Conservation (phyloP, 2,888 invertebrate species). For the Drosophila lutescens region DNA sequence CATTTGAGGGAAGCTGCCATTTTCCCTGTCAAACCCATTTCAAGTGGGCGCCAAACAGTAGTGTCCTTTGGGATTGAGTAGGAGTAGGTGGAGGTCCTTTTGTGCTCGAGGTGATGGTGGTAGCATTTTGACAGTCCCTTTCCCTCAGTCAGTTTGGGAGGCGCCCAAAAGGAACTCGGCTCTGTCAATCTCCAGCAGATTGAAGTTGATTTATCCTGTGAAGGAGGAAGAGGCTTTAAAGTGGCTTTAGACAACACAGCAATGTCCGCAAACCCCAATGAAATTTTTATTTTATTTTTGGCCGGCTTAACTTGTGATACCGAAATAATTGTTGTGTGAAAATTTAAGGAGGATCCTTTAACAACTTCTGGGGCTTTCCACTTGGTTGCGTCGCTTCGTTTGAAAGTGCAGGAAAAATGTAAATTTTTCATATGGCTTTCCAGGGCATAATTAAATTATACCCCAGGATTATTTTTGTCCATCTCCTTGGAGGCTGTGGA, state of each 20-base stretch:
- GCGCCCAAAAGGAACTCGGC: slow-evolving; percentile 27
- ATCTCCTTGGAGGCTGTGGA: neutral
- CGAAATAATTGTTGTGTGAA: slow-evolving; percentile 13
- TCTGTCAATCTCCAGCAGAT: slow-evolving; percentile 37
- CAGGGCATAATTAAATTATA: slow-evolving; percentile 30
- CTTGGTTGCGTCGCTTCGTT: slow-evolving; percentile 1
- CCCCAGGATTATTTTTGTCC: slow-evolving; percentile 1
- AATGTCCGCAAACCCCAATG: slow-evolving; percentile 13
- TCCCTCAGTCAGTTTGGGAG: slow-evolving; percentile 4
- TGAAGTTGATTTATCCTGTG: slow-evolving; percentile 38
- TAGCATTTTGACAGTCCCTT: slow-evolving; percentile 38
- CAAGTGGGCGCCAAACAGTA: slow-evolving; percentile 48
- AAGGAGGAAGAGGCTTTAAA: slow-evolving; percentile 13
- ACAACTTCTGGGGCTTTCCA: slow-evolving; percentile 10
- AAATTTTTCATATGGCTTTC: slow-evolving; percentile 24
- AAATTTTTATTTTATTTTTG: slow-evolving; percentile 3
- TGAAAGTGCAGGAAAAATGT: slow-evolving; percentile 36
- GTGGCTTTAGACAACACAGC: slow-evolving; percentile 25
- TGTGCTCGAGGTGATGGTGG: slow-evolving; percentile 1
- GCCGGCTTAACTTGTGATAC: slow-evolving; percentile 23
- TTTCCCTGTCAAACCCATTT: slow-evolving; percentile 51
- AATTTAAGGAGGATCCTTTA: slow-evolving; percentile 15
- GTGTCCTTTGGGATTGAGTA: slow-evolving; percentile 5
- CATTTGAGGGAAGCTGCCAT: slow-evolving; percentile 35
- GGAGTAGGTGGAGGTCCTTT: neutral